Base-by-base conservation (phyloP, 2,113 vertebrate species). In the Chascanopsetta lugubris region DNA sequence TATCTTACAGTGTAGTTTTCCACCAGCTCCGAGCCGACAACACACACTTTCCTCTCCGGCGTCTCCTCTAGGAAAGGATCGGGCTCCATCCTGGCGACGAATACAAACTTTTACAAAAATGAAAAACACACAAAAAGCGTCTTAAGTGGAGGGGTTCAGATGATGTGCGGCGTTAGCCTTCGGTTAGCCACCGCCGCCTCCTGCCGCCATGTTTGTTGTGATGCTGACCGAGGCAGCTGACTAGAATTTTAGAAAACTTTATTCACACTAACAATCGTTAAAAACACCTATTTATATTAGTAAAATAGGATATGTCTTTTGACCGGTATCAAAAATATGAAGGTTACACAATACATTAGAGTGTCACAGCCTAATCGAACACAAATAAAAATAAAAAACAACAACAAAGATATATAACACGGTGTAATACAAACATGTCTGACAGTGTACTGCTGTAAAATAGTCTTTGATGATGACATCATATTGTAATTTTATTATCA, bases 1-100 rank as follows among this genome's bases (percentile, higher is more conserved):
- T 30, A 92, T 90, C 89, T 81, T 69, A 89, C 87, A 0, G 97
- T 99, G 76, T 99, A 99, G 34, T 93, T 97, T 51, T 99, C 97
- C 90, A 98, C 92, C 50, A 87, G 92, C 91, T 98, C 95, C 8
- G 97, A 96, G 21, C 96, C 96, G 49, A 95, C 88, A 21, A 97
- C 88, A 11, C 82, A 88, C 59, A 96, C 91, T 82, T 84, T 90
- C 60, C 94, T 94, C 69, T 94, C 94, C 32, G 85, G 70, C 27
- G 83, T 86, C 48, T 94, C 94, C 22, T 88, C 89, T 15, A 86
- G 59, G 61, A 87, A 89, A 24, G 58, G 60, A 2, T 34, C 47
- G 13, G 88, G 38, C 61, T 97, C 96, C 96, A 98, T 97, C 6
- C 15, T 61, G 8, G 58, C 13, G 22, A 18, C 10, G 0, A 1